A percentile compares a stretch with the other conserved stretches of the same genome.
phyloP scores from a whole-genome alignment of 2,113 vertebrate genomes.

The Promerops cafer region DNA sequence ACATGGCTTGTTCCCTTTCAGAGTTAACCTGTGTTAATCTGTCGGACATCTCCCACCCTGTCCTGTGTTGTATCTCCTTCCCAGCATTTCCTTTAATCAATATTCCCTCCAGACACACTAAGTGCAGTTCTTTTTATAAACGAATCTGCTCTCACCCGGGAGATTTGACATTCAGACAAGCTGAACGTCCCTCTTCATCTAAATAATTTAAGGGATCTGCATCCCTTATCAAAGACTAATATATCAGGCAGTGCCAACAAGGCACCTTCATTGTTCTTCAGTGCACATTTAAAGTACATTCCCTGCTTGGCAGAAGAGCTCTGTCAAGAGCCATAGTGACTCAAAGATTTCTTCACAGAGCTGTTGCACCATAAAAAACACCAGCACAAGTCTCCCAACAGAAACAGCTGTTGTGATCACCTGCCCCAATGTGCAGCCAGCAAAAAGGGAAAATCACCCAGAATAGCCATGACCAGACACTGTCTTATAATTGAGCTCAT shows the following conservation, averaged over 20 bases:
- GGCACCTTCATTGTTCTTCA: constrained; percentile 32
- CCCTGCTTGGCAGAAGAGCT: neutral
- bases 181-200: neutral
- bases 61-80: neutral
- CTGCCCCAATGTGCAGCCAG: neutral
- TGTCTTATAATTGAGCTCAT: neutral
- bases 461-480: neutral
- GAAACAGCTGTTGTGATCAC: neutral
- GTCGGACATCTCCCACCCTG: constrained; percentile 17
- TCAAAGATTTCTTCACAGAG: neutral
- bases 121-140: constrained; percentile 23
- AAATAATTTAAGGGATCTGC: constrained; percentile 43
- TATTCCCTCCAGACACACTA: constrained; percentile 23
- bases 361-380: neutral
- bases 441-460: neutral
- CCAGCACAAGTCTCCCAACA: neutral
- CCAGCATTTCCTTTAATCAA: constrained; percentile 34
- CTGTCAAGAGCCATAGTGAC: neutral
- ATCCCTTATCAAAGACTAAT: constrained; percentile 34
- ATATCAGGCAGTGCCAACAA: neutral
- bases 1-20: neutral
- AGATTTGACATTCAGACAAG: constrained; percentile 59
- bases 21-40: constrained; percentile 29
- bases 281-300: neutral
- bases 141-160: neutral